Evolutionary conservation across 2,797 vertebrate species (phyloP).

Genomic region (Percopsis omiscomaycus): DNA sequence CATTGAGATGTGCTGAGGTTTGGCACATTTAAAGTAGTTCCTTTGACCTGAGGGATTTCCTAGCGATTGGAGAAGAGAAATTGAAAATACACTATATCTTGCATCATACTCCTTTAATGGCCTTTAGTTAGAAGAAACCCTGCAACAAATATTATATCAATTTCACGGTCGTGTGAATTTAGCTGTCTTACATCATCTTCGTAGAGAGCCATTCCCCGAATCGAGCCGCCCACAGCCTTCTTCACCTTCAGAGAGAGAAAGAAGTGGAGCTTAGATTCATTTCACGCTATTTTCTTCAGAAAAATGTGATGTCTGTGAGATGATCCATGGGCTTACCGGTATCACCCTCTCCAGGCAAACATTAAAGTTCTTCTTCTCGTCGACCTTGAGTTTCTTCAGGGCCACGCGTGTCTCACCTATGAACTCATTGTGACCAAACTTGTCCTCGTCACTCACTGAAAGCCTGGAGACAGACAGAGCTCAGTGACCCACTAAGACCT

Average conservation of each 20-base stretch:
- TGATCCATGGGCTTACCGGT: constrained; percentile 44
- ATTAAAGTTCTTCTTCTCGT: constrained; percentile 92
- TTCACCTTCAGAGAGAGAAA: constrained; percentile 78
- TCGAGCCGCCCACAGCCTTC: constrained; percentile 81
- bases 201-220: constrained; percentile 92
- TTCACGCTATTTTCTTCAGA: neutral
- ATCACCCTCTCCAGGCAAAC: constrained; percentile 86
- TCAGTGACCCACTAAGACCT: too few relatives aligned
- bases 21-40: too few relatives aligned
- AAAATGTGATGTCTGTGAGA: neutral
- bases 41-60: too few relatives aligned
- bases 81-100: too few relatives aligned
- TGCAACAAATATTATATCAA: neutral
- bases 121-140: neutral
- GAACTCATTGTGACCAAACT: constrained; percentile 96
- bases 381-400: constrained; percentile 89
- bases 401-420: constrained; percentile 93
- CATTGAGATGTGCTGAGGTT: too few relatives aligned
- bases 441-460: constrained; percentile 94
- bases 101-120: neutral
- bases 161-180: neutral
- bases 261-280: neutral
- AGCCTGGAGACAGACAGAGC: constrained; percentile 73
- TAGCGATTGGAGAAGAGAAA: too few relatives aligned
- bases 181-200: constrained; percentile 86